These are phyloP conservation scores for Macrostomum lignano DNA, from an alignment of 1,140 invertebrate species.

Conservation along the genomic window DNA sequence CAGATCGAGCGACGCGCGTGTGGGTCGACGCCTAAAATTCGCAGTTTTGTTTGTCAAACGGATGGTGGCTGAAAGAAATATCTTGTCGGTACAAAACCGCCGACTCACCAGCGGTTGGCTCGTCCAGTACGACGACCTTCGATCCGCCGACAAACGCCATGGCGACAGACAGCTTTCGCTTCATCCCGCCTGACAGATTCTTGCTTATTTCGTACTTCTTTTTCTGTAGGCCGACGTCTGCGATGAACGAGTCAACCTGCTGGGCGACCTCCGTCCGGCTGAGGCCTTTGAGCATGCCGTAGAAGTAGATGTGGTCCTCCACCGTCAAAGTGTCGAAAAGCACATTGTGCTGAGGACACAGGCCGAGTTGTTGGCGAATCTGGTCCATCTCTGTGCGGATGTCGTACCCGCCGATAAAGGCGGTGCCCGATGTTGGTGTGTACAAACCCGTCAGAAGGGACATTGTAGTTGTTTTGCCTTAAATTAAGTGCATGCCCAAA, in stretches of 20 bases:
- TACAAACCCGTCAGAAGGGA: constrained; percentile 42
- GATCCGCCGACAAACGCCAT: constrained; percentile 31
- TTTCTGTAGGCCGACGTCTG: constrained; percentile 32
- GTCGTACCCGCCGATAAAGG: constrained; percentile 39
- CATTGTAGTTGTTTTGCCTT: constrained; percentile 39
- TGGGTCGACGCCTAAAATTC: constrained; percentile 84
- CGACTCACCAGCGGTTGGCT: constrained; percentile 19
- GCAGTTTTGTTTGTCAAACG: too few species aligned
- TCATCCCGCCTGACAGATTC: constrained; percentile 34
- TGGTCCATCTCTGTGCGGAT: constrained; percentile 29
- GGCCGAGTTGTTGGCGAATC: constrained; percentile 43
- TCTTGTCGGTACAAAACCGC: too few species aligned
- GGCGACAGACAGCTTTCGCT: constrained; percentile 29
- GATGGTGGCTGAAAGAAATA: too few species aligned
- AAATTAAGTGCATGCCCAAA: too few species aligned
- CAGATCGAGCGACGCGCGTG: constrained; percentile 57
- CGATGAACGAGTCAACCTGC: constrained; percentile 29
- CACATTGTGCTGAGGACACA: constrained; percentile 81
- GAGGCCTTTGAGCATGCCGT: constrained; percentile 39
- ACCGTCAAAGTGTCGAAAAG: constrained; percentile 65
- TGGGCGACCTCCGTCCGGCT: constrained; percentile 29
- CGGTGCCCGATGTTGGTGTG: constrained; percentile 37
- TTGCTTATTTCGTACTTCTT: constrained; percentile 38
- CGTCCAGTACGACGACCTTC: constrained; percentile 23
- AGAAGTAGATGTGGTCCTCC: constrained; percentile 58